Evolutionary conservation across 1,140 invertebrate genomes (phyloP), one percentile per base, ranked within the genome.

Genomic region (Drosophila gunungcola): DNA sequence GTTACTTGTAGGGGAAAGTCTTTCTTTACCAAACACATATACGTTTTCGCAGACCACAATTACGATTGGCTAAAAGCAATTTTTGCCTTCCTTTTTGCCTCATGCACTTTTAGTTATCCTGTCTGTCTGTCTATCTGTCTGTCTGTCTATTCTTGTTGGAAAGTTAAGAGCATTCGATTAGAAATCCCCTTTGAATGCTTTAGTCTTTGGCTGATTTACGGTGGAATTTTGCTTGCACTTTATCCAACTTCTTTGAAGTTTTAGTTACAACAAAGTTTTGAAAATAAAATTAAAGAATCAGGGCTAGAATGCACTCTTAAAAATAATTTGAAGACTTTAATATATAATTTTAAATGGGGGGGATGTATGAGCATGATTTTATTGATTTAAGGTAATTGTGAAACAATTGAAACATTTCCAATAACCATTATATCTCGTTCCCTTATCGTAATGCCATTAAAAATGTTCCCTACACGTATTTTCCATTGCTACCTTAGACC

Each of bases 131-230:
- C 16, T 21, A 21, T 21, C 32, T 13, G 32, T 9, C 39, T 45
- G 29, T 21, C 32, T 62, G 13, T 41, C 57, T 34, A 25, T 58
- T 34, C 12, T 32, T 11, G 29, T 41, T 60, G 58, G 10, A 64
- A 64, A 64, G 41, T 62, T 64, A 27, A 36, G 41, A 36, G 63
- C 63, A 51, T 65, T 67, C 60, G 60, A 65, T 67, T 65, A 27
- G 36, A 67, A 34, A 65, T 67, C 61, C 60, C 25, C 25, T 42
- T 67, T 49, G 61, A 36, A 34, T 60, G 27, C 42, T 21, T 13
- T 13, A 25, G 38, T 42, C 54, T 21, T 25, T 41, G 58, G 13
- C 60, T 67, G 43, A 67, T 64, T 67, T 64, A 64, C 34, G 43
- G 60, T 49, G 36, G 42, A 6, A 63, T 63, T 49, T 41, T 27